phyloP scores from a whole-genome alignment of 2,797 vertebrate genomes.

The Helostoma temminkii region DNA sequence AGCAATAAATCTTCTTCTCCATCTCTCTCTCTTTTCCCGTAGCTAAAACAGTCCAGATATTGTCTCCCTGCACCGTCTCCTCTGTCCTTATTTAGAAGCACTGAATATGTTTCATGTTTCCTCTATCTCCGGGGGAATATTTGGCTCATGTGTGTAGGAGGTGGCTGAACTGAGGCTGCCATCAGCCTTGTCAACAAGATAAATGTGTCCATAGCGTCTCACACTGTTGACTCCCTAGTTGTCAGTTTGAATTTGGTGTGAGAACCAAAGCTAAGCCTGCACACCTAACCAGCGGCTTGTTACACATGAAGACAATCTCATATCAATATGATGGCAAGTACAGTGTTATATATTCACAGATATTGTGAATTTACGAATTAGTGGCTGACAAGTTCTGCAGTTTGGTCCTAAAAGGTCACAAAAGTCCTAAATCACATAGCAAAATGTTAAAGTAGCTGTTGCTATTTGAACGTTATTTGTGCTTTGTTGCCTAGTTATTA shows the following conservation, averaged over 20 bases:
- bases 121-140: conserved; percentile 22
- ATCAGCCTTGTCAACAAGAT: conserved; percentile 14
- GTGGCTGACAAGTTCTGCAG: too few relatives aligned
- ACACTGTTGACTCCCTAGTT: conserved; percentile 19
- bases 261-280: not conserved
- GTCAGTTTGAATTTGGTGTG: conserved; percentile 41
- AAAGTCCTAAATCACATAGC: too few relatives aligned
- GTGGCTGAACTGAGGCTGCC: conserved; percentile 17
- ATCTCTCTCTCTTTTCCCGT: not conserved
- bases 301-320: not conserved
- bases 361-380: conserved; percentile 2
- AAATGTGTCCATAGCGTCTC: conserved; percentile 31
- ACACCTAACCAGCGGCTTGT: not conserved
- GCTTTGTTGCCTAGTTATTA: too few relatives aligned
- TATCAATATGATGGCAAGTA: not conserved
- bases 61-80: not conserved
- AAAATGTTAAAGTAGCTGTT: too few relatives aligned
- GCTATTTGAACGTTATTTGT: too few relatives aligned
- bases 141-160: conserved; percentile 13
- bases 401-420: too few relatives aligned
- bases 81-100: conserved; percentile 41
- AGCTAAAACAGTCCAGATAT: conserved; percentile 11
- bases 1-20: conserved; percentile 9
- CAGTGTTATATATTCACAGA: not conserved
- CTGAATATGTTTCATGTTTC: conserved; percentile 28